Evolutionary conservation across 2,113 vertebrate species (phyloP).

Genomic region (Serinus canaria): DNA sequence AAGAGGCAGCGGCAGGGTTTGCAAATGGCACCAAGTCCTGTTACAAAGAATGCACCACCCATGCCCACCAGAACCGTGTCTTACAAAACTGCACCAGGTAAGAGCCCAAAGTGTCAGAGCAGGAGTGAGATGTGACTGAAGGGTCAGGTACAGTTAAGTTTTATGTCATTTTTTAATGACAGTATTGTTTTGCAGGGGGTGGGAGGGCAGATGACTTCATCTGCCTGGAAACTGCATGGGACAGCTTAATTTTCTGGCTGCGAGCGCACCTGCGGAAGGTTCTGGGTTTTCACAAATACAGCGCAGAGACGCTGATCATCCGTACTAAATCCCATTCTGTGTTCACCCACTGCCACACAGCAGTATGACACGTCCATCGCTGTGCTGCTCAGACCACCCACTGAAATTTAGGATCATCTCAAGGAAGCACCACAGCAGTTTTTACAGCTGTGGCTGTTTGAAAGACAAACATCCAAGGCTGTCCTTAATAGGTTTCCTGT

Average conservation of each 20-base stretch:
- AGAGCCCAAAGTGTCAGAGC: not conserved
- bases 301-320: rapidly evolving
- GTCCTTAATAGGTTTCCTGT: not conserved
- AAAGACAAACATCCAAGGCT: not conserved
- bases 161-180: not conserved
- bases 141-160: not conserved
- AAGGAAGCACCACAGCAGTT: not conserved
- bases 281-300: not conserved
- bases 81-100: slow-evolving; percentile 90
- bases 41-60: slow-evolving; percentile 75
- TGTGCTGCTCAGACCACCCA: not conserved
- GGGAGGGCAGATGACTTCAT: not conserved
- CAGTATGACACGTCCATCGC: rapidly evolving
- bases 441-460: not conserved
- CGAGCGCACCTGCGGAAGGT: rapidly evolving
- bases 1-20: slow-evolving; percentile 86
- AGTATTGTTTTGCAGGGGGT: rapidly evolving
- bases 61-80: slow-evolving; percentile 78
- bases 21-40: slow-evolving; percentile 70
- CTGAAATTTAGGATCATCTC: not conserved
- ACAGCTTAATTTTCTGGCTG: not conserved
- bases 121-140: not conserved
- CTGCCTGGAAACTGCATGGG: not conserved
- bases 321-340: rapidly evolving
- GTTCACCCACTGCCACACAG: not conserved